Conservation (phyloP, 2,888 invertebrate species). For the Mythimna ferrago region DNA sequence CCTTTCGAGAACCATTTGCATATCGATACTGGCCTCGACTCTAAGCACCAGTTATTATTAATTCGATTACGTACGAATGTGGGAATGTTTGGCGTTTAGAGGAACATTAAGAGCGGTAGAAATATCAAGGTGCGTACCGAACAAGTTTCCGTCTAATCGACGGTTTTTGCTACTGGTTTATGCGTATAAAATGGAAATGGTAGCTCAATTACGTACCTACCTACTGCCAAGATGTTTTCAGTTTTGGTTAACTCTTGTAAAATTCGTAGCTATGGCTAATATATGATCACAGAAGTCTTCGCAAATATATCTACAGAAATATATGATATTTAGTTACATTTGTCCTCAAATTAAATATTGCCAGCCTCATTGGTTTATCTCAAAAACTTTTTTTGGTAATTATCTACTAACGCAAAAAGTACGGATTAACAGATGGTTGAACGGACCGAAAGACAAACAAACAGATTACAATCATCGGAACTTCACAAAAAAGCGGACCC, state of each 20-base stretch:
- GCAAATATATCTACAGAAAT: not conserved
- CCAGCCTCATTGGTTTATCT: not conserved
- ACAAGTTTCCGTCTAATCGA: not conserved
- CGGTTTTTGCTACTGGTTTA: not conserved
- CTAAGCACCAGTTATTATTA: slow-evolving; percentile 59
- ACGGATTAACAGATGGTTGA: slow-evolving; percentile 31
- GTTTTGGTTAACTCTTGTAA: too few species aligned
- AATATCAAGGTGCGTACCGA: not conserved
- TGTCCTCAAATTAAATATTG: not conserved
- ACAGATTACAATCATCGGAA: slow-evolving; percentile 19
- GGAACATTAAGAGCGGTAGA: slow-evolving; percentile 12
- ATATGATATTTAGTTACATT: not conserved
- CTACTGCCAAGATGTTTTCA: too few species aligned
- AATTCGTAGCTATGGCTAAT: too few species aligned
- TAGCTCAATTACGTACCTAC: not conserved
- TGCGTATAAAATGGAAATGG: not conserved
- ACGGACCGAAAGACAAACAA: slow-evolving; percentile 20
- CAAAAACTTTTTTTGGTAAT: not conserved
- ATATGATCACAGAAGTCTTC: not conserved
- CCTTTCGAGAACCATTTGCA: slow-evolving; percentile 84
- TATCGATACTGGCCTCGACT: slow-evolving; percentile 80
- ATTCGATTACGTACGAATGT: slow-evolving; percentile 61
- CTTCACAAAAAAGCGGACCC: slow-evolving; percentile 18
- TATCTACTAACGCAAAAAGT: slow-evolving; percentile 2
- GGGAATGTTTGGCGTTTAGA: slow-evolving; percentile 51